Percentiles rank a stretch among this genome's conserved stretches.
These are phyloP conservation scores for Spodoptera littoralis DNA, from an alignment of 2,888 invertebrate species.

Conservation along the genomic window DNA sequence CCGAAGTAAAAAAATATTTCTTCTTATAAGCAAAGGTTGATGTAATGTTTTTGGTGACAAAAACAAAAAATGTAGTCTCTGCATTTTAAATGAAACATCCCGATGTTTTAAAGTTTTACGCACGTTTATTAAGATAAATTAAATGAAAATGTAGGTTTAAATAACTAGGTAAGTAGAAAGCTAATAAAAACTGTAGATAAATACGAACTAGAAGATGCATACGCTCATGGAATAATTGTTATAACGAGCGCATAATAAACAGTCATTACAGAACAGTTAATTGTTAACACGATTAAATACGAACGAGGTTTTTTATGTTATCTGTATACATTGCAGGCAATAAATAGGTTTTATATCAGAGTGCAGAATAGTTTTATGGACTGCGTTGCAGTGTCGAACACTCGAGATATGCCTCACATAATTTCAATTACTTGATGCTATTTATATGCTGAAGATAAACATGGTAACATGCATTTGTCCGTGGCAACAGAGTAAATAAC, in stretches of 20 bases:
- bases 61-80: neutral
- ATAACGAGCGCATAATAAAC: constrained; percentile 19
- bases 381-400: constrained; percentile 18
- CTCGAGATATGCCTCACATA: constrained; percentile 32
- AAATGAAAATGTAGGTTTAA: constrained; percentile 14
- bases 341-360: constrained; percentile 25
- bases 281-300: constrained; percentile 32
- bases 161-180: constrained; percentile 4
- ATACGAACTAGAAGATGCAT: constrained; percentile 2
- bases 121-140: constrained; percentile 4
- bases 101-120: too few species aligned
- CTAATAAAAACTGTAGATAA: neutral
- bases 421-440: constrained; percentile 24
- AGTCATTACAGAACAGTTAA: constrained; percentile 23
- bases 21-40: too few species aligned
- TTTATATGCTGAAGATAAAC: constrained; percentile 22
- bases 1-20: neutral
- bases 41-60: too few species aligned
- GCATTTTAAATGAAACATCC: neutral
- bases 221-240: constrained; percentile 14
- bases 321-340: constrained; percentile 24
- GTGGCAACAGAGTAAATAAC: constrained; percentile 29
- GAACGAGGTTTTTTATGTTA: constrained; percentile 37
- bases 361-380: constrained; percentile 19
- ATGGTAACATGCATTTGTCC: constrained; percentile 15